phyloP scores from a whole-genome alignment of 1,140 invertebrate species.

The Trissolcus basalis region DNA sequence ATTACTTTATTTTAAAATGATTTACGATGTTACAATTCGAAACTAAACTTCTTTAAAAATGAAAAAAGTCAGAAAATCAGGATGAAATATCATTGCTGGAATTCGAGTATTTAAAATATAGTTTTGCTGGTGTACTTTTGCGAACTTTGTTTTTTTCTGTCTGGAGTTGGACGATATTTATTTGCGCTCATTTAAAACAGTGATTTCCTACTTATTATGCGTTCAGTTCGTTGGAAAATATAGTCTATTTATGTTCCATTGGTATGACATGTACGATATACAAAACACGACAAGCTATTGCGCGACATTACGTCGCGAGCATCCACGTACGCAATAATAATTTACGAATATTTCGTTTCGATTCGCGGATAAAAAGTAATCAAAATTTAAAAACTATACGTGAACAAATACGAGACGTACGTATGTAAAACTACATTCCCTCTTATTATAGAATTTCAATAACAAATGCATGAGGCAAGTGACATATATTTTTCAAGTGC shows the following conservation, averaged over 20 bases:
- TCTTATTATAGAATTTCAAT: slow-evolving; percentile 9
- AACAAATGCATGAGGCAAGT: too few relatives aligned
- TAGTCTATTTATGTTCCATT: slow-evolving; percentile 49
- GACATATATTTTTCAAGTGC: too few relatives aligned
- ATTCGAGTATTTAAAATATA: slow-evolving; percentile 29
- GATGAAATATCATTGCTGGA: not conserved
- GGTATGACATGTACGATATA: slow-evolving; percentile 42
- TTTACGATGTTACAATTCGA: too few relatives aligned
- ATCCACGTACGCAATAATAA: slow-evolving; percentile 43
- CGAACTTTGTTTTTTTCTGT: slow-evolving; percentile 17
- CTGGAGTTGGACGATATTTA: slow-evolving; percentile 33
- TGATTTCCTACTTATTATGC: slow-evolving; percentile 39
- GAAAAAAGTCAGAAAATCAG: not conserved
- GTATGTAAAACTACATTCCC: slow-evolving; percentile 9
- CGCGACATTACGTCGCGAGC: slow-evolving; percentile 46
- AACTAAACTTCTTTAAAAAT: not conserved
- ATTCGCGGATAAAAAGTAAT: slow-evolving; percentile 53
- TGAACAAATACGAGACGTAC: slow-evolving; percentile 24
- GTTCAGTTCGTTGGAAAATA: slow-evolving; percentile 33
- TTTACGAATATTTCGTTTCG: slow-evolving; percentile 48
- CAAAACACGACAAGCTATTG: slow-evolving; percentile 38
- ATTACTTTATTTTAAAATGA: not conserved
- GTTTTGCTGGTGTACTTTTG: not conserved
- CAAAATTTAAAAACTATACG: slow-evolving; percentile 35
- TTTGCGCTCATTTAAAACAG: slow-evolving; percentile 43